Conservation (phyloP, 2,888 invertebrate genomes). For the Megamerina dolium region DNA sequence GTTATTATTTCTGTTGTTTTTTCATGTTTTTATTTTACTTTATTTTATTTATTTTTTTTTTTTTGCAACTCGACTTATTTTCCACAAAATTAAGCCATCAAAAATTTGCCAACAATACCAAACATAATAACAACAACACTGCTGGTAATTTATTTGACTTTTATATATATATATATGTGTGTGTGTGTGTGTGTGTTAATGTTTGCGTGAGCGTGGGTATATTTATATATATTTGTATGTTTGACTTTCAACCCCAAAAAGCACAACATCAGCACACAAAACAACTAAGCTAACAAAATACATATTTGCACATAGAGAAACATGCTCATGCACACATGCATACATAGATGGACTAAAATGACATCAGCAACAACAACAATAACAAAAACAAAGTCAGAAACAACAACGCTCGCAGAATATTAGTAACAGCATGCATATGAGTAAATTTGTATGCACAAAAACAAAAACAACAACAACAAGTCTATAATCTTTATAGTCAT, state of each 20-base stretch:
- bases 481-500: too few relatives aligned
- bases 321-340: background rate
- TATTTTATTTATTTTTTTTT: too few relatives aligned
- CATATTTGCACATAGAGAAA: background rate
- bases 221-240: too few relatives aligned
- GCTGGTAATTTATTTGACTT: background rate
- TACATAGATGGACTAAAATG: background rate
- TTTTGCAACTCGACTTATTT: conserved; percentile 36
- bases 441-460: too few relatives aligned
- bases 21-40: too few relatives aligned
- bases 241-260: too few relatives aligned
- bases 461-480: too few relatives aligned
- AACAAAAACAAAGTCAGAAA: background rate
- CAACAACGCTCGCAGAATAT: too few relatives aligned
- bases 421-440: too few relatives aligned
- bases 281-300: background rate
- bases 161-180: background rate
- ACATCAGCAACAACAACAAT: background rate
- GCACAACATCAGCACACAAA: background rate
- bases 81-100: conserved; percentile 42
- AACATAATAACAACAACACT: conserved; percentile 11
- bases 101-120: conserved; percentile 33
- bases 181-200: background rate
- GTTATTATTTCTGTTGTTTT: too few relatives aligned
- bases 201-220: too few relatives aligned